Conservation (phyloP, 2,113 vertebrate species). For the Grammomys dolichurus region DNA sequence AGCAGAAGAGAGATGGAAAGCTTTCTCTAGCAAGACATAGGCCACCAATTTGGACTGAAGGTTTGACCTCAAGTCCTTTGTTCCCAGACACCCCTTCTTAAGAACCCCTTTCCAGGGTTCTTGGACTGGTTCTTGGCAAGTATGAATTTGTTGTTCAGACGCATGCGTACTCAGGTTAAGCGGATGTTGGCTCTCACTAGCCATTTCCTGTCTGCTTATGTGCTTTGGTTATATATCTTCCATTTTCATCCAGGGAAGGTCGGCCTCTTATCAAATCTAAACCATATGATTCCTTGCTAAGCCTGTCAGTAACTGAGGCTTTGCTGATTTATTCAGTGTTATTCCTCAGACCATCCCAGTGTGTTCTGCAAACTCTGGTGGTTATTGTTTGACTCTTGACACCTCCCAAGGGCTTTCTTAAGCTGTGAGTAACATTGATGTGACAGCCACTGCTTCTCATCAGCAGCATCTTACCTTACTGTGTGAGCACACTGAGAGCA, state of each 20-base stretch:
- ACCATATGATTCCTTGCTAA: constrained; percentile 10
- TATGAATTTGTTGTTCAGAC: neutral
- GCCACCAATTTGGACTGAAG: too few species aligned
- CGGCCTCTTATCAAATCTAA: neutral
- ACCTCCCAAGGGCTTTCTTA: neutral
- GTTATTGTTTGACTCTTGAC: neutral
- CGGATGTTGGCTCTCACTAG: neutral
- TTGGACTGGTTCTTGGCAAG: neutral
- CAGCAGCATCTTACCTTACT: neutral
- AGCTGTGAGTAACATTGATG: neutral
- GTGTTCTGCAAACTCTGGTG: neutral
- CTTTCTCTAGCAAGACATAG: too few species aligned
- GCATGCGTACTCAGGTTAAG: neutral
- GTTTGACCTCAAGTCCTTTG: too few species aligned
- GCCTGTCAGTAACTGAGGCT: neutral
- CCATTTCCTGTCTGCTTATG: constrained; percentile 8
- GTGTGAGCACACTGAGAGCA: neutral
- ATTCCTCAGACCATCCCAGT: neutral
- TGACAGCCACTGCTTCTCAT: neutral
- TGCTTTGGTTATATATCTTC: neutral
- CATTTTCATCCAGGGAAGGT: constrained; percentile 1
- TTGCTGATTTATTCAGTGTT: constrained; percentile 16
- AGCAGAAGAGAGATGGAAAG: too few species aligned
- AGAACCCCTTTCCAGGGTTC: too few species aligned
- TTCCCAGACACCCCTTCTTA: too few species aligned